phyloP scores from a whole-genome alignment of 2,888 invertebrate genomes.

The Synanthedon vespiformis region DNA sequence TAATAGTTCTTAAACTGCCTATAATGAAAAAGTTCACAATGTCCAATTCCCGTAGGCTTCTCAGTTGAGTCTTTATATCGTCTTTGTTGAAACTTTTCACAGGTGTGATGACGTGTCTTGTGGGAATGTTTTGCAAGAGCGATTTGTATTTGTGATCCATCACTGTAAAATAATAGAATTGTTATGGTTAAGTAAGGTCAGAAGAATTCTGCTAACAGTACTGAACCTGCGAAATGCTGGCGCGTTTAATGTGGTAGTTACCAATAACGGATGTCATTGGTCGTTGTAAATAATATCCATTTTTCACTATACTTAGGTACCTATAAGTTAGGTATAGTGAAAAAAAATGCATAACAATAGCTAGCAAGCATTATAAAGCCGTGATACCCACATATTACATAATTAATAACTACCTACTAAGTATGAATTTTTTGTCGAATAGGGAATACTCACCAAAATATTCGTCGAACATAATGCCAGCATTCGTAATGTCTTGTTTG shows the following conservation, averaged over 20 bases:
- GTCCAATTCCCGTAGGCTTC: slow-evolving; percentile 81
- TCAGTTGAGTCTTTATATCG: slow-evolving; percentile 76
- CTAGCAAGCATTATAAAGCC: too few species aligned
- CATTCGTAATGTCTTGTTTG: slow-evolving; percentile 89
- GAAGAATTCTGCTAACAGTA: background rate
- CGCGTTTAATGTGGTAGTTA: background rate
- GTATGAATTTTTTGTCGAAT: background rate
- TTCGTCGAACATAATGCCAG: slow-evolving; percentile 91
- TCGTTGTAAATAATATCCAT: too few species aligned
- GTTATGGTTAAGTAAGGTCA: background rate
- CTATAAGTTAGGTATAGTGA: too few species aligned
- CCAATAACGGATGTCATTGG: background rate
- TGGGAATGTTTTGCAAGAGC: slow-evolving; percentile 88
- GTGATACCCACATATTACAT: too few species aligned
- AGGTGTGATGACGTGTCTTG: slow-evolving; percentile 86
- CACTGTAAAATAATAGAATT: slow-evolving; percentile 59
- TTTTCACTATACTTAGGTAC: too few species aligned
- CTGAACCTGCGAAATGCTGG: background rate
- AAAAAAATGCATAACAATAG: too few species aligned
- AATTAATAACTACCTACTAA: too few species aligned
- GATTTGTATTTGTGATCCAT: slow-evolving; percentile 96
- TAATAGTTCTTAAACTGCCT: slow-evolving; percentile 79
- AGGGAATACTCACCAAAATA: slow-evolving; percentile 75
- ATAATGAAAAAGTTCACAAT: slow-evolving; percentile 91
- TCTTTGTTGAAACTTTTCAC: slow-evolving; percentile 70